phyloP scores from a whole-genome alignment of 2,797 vertebrate species.

The Halcyon badia region DNA sequence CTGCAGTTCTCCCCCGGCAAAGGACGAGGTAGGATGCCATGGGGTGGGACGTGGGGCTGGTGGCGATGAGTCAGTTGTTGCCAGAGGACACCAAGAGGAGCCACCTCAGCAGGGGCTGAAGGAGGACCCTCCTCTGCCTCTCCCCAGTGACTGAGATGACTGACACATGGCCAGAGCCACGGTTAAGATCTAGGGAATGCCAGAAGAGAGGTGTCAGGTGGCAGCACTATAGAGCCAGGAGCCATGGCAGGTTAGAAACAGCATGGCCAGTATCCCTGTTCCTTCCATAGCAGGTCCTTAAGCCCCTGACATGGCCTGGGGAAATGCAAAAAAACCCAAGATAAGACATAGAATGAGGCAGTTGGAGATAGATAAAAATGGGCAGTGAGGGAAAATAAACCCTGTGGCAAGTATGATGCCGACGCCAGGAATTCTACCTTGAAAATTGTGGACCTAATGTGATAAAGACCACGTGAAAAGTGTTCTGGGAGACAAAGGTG shows the following conservation, averaged over 20 bases:
- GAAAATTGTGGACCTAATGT: neutral
- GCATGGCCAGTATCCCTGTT: fast-evolving
- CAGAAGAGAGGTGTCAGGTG: neutral
- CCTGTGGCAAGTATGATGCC: fast-evolving
- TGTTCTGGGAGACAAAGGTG: neutral
- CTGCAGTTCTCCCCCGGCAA: neutral
- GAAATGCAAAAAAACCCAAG: neutral
- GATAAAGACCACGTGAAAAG: neutral
- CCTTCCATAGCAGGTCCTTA: neutral
- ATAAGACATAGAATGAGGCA: neutral
- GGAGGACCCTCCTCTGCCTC: neutral
- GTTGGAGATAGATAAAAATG: neutral
- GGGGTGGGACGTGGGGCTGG: neutral
- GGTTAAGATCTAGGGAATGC: neutral
- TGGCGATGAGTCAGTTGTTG: neutral
- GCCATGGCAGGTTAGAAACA: neutral
- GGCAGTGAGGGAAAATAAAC: neutral
- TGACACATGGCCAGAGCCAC: fast-evolving
- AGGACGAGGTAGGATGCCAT: neutral
- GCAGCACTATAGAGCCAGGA: fast-evolving
- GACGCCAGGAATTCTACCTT: fast-evolving
- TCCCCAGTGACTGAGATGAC: fast-evolving
- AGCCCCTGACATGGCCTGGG: neutral
- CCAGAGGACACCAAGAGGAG: neutral
- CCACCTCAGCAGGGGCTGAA: fast-evolving